A percentile compares a stretch with the other conserved stretches of the same genome.
Conservation (phyloP, 2,797 vertebrate species). For the Nothura maculosa region DNA sequence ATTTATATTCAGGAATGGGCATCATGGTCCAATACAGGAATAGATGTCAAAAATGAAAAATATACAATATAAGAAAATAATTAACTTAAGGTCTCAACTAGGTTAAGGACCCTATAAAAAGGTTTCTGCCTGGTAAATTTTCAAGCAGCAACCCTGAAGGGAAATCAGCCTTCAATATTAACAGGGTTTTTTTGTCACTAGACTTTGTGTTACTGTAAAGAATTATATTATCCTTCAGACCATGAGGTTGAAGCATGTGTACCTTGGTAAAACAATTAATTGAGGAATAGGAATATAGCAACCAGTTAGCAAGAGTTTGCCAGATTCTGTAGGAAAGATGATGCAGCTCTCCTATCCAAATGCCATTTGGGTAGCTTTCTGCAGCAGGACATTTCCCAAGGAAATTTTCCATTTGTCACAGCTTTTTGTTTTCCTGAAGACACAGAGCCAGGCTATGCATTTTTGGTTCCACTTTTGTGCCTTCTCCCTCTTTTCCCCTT, state of each 20-base stretch:
- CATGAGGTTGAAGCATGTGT: neutral
- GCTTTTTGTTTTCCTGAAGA: neutral
- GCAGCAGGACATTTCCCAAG: neutral
- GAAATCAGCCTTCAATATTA: neutral
- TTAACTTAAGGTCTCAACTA: neutral
- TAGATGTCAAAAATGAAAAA: neutral
- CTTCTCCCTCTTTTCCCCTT: constrained; percentile 2
- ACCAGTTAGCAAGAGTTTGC: neutral
- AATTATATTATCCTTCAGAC: neutral
- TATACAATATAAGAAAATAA: neutral
- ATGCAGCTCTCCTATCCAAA: rapidly evolving
- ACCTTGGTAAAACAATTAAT: neutral
- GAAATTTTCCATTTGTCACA: neutral
- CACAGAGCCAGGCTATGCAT: neutral
- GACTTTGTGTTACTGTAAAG: neutral
- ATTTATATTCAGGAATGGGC: neutral
- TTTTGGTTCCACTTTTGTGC: neutral
- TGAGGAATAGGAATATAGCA: neutral
- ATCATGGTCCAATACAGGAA: neutral
- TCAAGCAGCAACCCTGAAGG: neutral
- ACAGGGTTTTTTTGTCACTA: neutral
- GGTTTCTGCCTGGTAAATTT: neutral
- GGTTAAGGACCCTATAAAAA: neutral
- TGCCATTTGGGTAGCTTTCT: neutral
- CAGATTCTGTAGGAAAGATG: neutral